These are phyloP conservation scores for Piscicola geometra DNA, from an alignment of 2,888 invertebrate species.

Conservation along the genomic window DNA sequence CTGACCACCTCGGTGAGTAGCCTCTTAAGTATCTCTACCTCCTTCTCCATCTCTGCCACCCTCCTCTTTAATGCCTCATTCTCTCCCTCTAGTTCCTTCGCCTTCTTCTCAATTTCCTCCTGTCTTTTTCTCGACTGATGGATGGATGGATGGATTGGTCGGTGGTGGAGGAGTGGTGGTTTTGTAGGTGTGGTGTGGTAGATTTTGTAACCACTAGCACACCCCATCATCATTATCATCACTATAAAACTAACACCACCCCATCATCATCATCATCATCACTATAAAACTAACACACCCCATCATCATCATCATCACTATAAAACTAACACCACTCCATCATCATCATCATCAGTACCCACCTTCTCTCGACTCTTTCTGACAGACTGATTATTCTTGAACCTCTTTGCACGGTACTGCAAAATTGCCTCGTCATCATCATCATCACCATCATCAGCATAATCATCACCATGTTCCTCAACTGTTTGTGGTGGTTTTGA, in stretches of 20 bases:
- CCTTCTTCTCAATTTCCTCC: not conserved
- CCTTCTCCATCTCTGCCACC: not conserved
- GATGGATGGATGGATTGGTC: not conserved
- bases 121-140: conserved; percentile 1
- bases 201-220: too few relatives aligned
- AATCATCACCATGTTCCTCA: too few relatives aligned
- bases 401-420: not conserved
- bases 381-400: conserved; percentile 6
- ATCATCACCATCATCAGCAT: not conserved
- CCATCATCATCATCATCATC: not conserved
- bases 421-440: not conserved
- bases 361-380: not conserved
- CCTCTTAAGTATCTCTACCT: conserved; percentile 4
- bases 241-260: too few relatives aligned
- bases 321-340: not conserved
- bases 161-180: too few relatives aligned
- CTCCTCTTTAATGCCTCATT: not conserved
- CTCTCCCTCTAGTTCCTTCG: not conserved
- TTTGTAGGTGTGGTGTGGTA: too few relatives aligned
- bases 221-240: too few relatives aligned
- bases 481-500: too few relatives aligned
- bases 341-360: not conserved
- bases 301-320: not conserved
- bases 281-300: not conserved
- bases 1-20: not conserved